Conservation (phyloP, 2,888 invertebrate species). For the Chrysolina americana region DNA sequence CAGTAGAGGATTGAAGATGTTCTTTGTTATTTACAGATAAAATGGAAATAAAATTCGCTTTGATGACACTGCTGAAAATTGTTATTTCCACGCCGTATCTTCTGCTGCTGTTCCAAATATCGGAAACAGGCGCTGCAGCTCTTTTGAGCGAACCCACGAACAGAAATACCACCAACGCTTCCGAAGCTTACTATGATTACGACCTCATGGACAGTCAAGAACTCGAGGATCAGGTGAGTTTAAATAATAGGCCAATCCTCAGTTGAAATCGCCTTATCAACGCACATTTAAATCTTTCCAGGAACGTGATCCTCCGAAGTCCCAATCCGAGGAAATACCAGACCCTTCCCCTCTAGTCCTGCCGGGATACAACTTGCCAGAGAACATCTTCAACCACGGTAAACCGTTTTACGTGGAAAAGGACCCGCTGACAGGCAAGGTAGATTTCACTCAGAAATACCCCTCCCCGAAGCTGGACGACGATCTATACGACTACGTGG, state of each 20-base stretch:
- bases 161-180: slow-evolving; percentile 54
- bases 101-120: slow-evolving; percentile 50
- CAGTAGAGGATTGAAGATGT: too few relatives aligned
- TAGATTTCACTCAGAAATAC: slow-evolving; percentile 75
- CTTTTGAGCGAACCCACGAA: slow-evolving; percentile 61
- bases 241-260: background rate
- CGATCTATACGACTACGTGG: slow-evolving; percentile 62
- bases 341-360: slow-evolving; percentile 67
- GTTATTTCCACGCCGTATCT: slow-evolving; percentile 64
- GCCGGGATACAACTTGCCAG: slow-evolving; percentile 70
- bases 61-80: slow-evolving; percentile 66
- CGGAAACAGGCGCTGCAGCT: slow-evolving; percentile 56
- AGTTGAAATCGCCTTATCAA: too few relatives aligned
- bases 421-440: slow-evolving; percentile 78
- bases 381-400: slow-evolving; percentile 78
- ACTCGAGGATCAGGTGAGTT: slow-evolving; percentile 39
- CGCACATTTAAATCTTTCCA: background rate
- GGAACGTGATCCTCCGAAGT: slow-evolving; percentile 8
- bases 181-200: slow-evolving; percentile 46
- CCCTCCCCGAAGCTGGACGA: slow-evolving; percentile 65
- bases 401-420: slow-evolving; percentile 80
- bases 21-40: slow-evolving; percentile 40
- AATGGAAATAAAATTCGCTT: slow-evolving; percentile 66
- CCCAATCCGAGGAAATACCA: slow-evolving; percentile 65
- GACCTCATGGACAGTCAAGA: slow-evolving; percentile 50